Conservation (phyloP, 2,888 invertebrate genomes). For the Hoplodrina ambigua region DNA sequence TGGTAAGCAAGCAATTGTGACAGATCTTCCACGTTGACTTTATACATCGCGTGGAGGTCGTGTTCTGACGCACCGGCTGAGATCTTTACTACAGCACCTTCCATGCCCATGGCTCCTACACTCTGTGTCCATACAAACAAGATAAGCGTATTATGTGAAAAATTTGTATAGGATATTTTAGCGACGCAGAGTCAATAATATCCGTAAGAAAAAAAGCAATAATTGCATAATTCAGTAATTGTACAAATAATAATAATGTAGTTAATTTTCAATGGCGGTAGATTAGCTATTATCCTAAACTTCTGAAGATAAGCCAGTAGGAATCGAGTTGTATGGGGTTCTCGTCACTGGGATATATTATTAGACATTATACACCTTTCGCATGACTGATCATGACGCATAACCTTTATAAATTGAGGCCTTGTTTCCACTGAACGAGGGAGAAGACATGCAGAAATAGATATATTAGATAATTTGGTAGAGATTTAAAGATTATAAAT, state of each 20-base stretch:
- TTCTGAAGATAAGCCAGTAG: no score
- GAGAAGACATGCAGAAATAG: not conserved
- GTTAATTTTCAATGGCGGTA: no score
- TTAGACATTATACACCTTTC: no score
- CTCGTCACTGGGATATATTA: no score
- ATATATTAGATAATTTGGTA: not conserved
- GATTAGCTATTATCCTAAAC: no score
- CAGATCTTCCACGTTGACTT: conserved; percentile 95
- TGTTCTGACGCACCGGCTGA: conserved; percentile 92
- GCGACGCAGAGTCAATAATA: no score
- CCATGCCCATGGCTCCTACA: conserved; percentile 89
- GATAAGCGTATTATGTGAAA: not conserved
- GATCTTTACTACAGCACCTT: conserved; percentile 94
- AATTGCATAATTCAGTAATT: no score
- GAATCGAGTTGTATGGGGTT: no score
- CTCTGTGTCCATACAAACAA: conserved; percentile 68
- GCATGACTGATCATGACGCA: no score
- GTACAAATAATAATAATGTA: no score
- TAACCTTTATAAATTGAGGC: not conserved
- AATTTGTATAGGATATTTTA: not conserved
- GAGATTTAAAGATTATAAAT: not conserved
- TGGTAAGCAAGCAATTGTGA: conserved; percentile 96
- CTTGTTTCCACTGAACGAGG: not conserved
- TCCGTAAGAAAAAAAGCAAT: no score
- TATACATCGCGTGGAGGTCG: conserved; percentile 95